Conservation (phyloP, 1,140 invertebrate genomes). For the Maconellicoccus hirsutus region DNA sequence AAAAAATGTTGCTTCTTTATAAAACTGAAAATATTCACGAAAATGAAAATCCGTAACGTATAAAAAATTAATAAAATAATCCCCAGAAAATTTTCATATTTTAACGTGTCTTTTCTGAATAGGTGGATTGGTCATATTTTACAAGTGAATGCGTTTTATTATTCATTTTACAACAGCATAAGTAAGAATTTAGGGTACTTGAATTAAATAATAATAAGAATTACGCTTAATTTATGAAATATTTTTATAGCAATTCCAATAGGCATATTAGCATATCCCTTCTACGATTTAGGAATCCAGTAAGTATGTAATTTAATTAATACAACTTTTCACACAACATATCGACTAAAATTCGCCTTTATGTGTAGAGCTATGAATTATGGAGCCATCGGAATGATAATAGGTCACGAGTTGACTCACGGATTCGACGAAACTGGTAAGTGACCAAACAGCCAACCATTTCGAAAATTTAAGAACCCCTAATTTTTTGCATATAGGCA, state of each 20-base stretch:
- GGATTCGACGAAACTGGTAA: constrained; percentile 62
- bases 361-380: constrained; percentile 44
- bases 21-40: not conserved
- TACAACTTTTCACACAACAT: no score
- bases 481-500: constrained; percentile 44
- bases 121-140: not conserved
- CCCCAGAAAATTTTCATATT: no score
- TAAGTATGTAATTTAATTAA: constrained; percentile 34
- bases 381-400: constrained; percentile 59
- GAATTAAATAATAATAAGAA: not conserved
- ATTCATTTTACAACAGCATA: constrained; percentile 55
- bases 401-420: constrained; percentile 64
- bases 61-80: no score
- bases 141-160: not conserved
- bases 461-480: no score
- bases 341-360: no score
- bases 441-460: not conserved
- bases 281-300: constrained; percentile 56
- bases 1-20: not conserved
- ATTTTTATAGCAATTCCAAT: constrained; percentile 51
- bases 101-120: no score
- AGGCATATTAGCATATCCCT: constrained; percentile 56
- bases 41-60: not conserved
- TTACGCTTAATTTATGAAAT: no score
- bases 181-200: constrained; percentile 42